Conservation (phyloP, 2,888 invertebrate species). For the Agrotis exclamationis region DNA sequence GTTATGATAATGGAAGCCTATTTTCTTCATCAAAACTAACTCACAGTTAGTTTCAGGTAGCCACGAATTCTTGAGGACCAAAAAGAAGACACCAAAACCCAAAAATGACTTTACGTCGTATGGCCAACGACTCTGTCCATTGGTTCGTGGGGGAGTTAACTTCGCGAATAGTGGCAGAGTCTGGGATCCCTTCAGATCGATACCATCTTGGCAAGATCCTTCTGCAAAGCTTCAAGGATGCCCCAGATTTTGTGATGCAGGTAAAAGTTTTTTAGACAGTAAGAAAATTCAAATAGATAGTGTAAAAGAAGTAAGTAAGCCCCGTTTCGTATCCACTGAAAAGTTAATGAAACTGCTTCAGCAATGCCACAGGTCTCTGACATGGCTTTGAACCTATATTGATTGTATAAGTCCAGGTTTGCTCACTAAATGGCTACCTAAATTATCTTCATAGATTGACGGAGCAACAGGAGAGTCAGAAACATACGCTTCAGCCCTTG, state of each 20-base stretch:
- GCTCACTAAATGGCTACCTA: not conserved
- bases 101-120: constrained; percentile 50
- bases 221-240: constrained; percentile 77
- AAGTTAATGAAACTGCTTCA: too few species aligned
- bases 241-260: constrained; percentile 75
- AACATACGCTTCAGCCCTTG: constrained; percentile 79
- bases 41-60: constrained; percentile 6
- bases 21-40: not conserved
- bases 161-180: constrained; percentile 74
- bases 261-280: constrained; percentile 53
- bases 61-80: not conserved
- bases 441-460: constrained; percentile 77
- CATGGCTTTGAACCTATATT: too few species aligned
- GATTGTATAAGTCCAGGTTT: too few species aligned
- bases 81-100: constrained; percentile 16
- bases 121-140: constrained; percentile 73
- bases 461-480: constrained; percentile 83
- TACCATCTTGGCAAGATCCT: constrained; percentile 79
- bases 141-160: constrained; percentile 77
- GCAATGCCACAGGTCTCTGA: too few species aligned
- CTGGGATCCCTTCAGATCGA: constrained; percentile 74
- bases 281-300: not conserved
- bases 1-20: not conserved
- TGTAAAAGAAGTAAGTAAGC: not conserved
- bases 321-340: too few species aligned